These are phyloP conservation scores for Leptoclinus maculatus DNA, from an alignment of 2,797 vertebrate species.

Conservation along the genomic window DNA sequence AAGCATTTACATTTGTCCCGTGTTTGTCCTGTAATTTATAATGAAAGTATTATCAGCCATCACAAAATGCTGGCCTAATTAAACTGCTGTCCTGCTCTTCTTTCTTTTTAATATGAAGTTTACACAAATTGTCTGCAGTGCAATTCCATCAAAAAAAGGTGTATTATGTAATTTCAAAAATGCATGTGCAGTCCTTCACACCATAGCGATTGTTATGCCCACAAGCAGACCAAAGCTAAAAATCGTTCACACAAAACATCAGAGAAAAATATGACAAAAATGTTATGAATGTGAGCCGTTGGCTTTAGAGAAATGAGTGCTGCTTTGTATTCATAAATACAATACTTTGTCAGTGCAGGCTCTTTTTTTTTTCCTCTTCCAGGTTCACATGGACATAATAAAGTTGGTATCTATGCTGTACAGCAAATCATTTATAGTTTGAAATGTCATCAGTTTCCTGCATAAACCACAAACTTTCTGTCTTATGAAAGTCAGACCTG, in stretches of 20 bases:
- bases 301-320: constrained; percentile 10
- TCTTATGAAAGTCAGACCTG: background rate
- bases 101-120: constrained; percentile 38
- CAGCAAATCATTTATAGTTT: background rate
- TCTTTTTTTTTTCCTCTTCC: constrained; percentile 14
- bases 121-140: constrained; percentile 11
- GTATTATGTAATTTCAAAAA: constrained; percentile 17
- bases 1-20: background rate
- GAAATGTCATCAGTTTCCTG: constrained; percentile 3
- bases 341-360: background rate
- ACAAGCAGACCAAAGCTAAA: constrained; percentile 7
- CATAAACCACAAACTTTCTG: background rate
- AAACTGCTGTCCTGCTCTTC: constrained; percentile 23
- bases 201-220: background rate
- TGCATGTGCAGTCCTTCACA: background rate
- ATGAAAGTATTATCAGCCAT: background rate
- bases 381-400: background rate
- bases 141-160: background rate
- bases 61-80: background rate
- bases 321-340: background rate
- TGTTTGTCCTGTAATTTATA: background rate
- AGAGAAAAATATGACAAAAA: background rate
- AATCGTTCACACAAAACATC: background rate
- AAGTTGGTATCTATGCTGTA: background rate
- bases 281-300: background rate